A percentile compares a stretch with the other conserved stretches of the same genome.
Evolutionary conservation across 2,888 invertebrate species (phyloP).

Genomic region (Polyommatus icarus): DNA sequence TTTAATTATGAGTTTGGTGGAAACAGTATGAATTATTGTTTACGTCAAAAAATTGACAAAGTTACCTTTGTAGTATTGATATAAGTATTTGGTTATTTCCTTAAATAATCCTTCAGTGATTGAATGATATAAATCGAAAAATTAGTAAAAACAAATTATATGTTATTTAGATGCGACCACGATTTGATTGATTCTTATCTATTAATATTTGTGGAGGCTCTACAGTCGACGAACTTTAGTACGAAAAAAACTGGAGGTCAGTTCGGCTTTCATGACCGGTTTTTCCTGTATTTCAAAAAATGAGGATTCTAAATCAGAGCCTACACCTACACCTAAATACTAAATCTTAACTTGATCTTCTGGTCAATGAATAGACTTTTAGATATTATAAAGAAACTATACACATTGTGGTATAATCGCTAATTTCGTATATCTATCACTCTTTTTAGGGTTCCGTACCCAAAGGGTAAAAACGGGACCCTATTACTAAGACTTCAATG

Average conservation of each 20-base stretch:
- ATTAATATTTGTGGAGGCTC: conserved; percentile 10
- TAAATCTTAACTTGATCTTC: background rate
- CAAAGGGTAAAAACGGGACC: too few relatives aligned
- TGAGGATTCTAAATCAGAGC: background rate
- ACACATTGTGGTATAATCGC: background rate
- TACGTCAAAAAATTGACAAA: too few relatives aligned
- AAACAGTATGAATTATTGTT: too few relatives aligned
- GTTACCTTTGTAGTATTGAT: too few relatives aligned
- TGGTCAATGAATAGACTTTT: background rate
- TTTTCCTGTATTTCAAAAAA: background rate
- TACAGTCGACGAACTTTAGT: background rate
- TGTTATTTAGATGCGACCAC: background rate
- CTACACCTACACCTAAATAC: background rate
- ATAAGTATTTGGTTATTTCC: too few relatives aligned
- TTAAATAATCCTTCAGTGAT: too few relatives aligned
- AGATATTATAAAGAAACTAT: background rate
- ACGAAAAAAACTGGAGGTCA: conserved; percentile 11
- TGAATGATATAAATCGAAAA: background rate
- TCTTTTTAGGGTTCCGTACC: too few relatives aligned
- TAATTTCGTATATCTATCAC: background rate
- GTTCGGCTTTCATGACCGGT: background rate
- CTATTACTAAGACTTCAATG: too few relatives aligned
- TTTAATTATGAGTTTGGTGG: too few relatives aligned
- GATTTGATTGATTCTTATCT: background rate
- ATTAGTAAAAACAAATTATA: background rate